A percentile compares a stretch with the other conserved stretches of the same genome.
phyloP scores from a whole-genome alignment of 2,113 vertebrate genomes.

The Dolichallabes microphthalmus region DNA sequence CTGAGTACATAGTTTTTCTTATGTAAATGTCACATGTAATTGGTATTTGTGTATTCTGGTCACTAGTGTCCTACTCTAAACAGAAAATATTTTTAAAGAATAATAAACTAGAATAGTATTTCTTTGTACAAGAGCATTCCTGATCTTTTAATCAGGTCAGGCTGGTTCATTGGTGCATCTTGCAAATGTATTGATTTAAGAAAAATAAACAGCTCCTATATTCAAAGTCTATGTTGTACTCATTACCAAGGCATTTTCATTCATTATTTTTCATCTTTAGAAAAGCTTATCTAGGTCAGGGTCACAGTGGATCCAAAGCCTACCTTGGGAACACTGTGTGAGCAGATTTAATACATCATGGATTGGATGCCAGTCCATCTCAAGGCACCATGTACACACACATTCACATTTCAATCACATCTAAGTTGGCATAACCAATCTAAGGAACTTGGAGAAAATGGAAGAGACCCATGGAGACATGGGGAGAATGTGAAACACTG shows the following conservation, averaged over 20 bases:
- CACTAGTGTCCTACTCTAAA: constrained; percentile 68
- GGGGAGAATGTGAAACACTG: not conserved
- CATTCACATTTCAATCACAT: not conserved
- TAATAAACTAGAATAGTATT: constrained; percentile 63
- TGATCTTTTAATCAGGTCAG: constrained; percentile 66
- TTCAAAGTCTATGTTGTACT: constrained; percentile 35
- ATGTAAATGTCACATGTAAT: constrained; percentile 70
- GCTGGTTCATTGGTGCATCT: constrained; percentile 64
- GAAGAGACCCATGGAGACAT: not conserved
- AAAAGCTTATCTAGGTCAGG: not conserved
- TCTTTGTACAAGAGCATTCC: constrained; percentile 66
- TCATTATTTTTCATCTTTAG: not conserved
- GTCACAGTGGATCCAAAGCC: not conserved
- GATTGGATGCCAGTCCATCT: not conserved
- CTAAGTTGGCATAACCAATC: not conserved
- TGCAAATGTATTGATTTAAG: constrained; percentile 61
- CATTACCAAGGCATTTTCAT: not conserved
- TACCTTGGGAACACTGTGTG: not conserved
- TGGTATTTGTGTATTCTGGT: constrained; percentile 67
- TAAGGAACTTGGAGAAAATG: not conserved
- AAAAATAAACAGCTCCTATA: constrained; percentile 65
- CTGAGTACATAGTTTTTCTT: constrained; percentile 67
- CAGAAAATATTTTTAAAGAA: constrained; percentile 65
- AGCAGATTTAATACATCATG: not conserved
- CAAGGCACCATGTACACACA: not conserved